A percentile compares a stretch with the other conserved stretches of the same genome.
These are phyloP conservation scores for Mythimna pallens DNA, from an alignment of 2,888 invertebrate species.

Conservation along the genomic window DNA sequence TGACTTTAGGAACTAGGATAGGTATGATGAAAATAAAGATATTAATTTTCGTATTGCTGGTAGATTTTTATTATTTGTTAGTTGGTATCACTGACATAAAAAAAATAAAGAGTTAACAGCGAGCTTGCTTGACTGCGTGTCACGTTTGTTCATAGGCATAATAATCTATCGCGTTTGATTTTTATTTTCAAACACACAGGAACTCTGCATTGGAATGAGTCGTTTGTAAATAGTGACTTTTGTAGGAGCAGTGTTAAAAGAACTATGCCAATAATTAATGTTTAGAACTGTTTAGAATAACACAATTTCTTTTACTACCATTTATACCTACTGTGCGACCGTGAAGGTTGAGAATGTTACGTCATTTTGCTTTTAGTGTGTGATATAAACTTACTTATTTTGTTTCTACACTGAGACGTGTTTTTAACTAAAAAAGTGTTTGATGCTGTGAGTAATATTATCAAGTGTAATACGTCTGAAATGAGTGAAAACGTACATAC, in stretches of 20 bases:
- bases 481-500: conserved; percentile 76
- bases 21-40: neutral
- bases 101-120: conserved; percentile 74
- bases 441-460: conserved; percentile 72
- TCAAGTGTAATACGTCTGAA: conserved; percentile 77
- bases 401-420: conserved; percentile 78
- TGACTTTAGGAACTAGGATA: neutral
- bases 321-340: conserved; percentile 86
- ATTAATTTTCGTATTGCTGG: neutral
- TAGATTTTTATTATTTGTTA: conserved; percentile 37
- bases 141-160: conserved; percentile 87
- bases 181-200: conserved; percentile 75
- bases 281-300: conserved; percentile 55
- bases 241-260: conserved; percentile 66
- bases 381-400: conserved; percentile 84
- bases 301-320: conserved; percentile 77
- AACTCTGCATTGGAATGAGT: conserved; percentile 70
- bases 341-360: conserved; percentile 91
- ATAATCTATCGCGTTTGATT: conserved; percentile 84
- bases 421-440: conserved; percentile 73
- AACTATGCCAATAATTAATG: conserved; percentile 67
- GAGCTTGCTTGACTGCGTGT: conserved; percentile 90
- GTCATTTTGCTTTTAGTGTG: conserved; percentile 89
- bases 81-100: conserved; percentile 66
- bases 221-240: conserved; percentile 73